A percentile compares a stretch with the other conserved stretches of the same genome.
Conservation (phyloP, 92 coral and sea anemone genomes). For the Muricea muricata region DNA sequence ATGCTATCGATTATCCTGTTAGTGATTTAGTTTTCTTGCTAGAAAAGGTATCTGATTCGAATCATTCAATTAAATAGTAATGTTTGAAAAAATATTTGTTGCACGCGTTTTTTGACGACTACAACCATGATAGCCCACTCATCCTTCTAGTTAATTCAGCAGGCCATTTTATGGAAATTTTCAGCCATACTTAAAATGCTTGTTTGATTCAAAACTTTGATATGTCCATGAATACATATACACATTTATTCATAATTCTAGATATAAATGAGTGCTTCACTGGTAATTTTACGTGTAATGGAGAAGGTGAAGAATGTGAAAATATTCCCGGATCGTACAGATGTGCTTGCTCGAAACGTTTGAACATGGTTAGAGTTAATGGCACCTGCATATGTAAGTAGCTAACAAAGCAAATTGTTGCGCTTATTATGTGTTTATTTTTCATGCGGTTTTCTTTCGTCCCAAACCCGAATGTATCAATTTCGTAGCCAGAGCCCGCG, state of each 20-base stretch:
- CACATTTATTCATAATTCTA: not conserved
- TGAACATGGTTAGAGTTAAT: constrained; percentile 26
- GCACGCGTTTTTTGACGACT: too few species aligned
- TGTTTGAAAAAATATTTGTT: too few species aligned
- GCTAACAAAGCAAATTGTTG: not conserved
- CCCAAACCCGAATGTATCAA: too few species aligned
- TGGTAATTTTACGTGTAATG: not conserved
- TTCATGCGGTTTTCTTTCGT: not conserved
- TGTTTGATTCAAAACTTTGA: not conserved
- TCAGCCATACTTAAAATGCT: too few species aligned
- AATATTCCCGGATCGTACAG: constrained; percentile 11
- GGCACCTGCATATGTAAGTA: constrained; percentile 38
- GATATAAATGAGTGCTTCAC: constrained; percentile 21
- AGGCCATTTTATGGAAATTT: too few species aligned
- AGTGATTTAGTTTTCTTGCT: too few species aligned
- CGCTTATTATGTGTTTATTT: not conserved
- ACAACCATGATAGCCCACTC: too few species aligned
- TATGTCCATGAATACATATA: not conserved
- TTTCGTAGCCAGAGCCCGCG: too few species aligned
- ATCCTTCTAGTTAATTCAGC: too few species aligned
- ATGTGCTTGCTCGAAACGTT: not conserved
- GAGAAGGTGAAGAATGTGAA: constrained; percentile 14
- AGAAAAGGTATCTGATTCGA: too few species aligned
- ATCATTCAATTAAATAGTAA: too few species aligned
- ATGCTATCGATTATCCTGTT: too few species aligned